phyloP scores from a whole-genome alignment of 2,113 vertebrate genomes.

The Poecile atricapillus region DNA sequence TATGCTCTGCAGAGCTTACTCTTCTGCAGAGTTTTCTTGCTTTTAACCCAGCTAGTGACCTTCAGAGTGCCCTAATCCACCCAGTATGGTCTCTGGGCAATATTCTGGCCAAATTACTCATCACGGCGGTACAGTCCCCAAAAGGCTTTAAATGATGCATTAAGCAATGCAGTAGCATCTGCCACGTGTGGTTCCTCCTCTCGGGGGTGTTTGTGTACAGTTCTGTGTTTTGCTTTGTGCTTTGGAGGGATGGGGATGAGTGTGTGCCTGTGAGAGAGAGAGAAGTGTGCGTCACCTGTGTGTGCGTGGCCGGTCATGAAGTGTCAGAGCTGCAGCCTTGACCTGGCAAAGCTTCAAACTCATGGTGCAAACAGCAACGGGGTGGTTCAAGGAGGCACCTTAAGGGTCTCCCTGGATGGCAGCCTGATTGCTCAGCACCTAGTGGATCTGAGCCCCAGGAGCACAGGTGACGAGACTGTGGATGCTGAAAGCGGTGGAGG shows the following conservation, averaged over 20 bases:
- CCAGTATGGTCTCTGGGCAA: neutral
- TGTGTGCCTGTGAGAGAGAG: rapidly evolving
- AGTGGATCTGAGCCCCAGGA: neutral
- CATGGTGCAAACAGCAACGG: rapidly evolving
- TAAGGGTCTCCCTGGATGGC: rapidly evolving
- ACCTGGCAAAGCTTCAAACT: neutral
- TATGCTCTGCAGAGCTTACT: neutral
- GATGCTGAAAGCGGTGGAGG: neutral
- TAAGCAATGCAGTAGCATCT: conserved; percentile 42
- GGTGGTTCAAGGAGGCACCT: neutral
- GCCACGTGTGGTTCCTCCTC: conserved; percentile 20
- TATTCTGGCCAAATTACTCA: conserved; percentile 27
- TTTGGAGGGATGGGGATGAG: neutral
- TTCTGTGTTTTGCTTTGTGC: neutral
- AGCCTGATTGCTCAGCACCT: neutral
- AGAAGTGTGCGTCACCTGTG: rapidly evolving
- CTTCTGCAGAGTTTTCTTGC: neutral
- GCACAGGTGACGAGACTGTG: neutral
- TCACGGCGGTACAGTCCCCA: neutral
- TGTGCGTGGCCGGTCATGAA: neutral
- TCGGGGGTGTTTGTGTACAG: neutral
- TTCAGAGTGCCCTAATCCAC: neutral
- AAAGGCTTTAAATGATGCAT: conserved; percentile 55
- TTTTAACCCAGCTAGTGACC: conserved; percentile 14
- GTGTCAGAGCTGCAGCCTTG: neutral